Percentiles rank a stretch among this genome's conserved stretches.
phyloP scores from a whole-genome alignment of 2,888 invertebrate species.

The Lypha dubia region DNA sequence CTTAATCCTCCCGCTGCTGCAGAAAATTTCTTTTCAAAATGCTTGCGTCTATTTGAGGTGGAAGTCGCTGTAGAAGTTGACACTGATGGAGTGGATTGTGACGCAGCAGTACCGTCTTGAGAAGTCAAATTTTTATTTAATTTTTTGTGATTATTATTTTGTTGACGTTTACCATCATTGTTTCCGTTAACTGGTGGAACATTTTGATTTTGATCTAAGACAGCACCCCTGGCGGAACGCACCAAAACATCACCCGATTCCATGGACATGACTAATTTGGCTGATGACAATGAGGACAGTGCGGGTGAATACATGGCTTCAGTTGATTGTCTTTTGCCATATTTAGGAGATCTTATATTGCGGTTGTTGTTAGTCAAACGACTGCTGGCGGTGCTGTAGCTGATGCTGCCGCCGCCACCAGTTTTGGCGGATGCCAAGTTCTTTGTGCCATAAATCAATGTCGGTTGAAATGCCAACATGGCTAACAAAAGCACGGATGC shows the following conservation, averaged over 20 bases:
- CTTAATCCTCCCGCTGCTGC: conserved; percentile 69
- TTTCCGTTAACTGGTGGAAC: conserved; percentile 46
- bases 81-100: conserved; percentile 41
- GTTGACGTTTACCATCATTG: conserved; percentile 77
- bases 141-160: conserved; percentile 80
- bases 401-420: conserved; percentile 45
- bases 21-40: conserved; percentile 74
- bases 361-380: conserved; percentile 49
- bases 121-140: conserved; percentile 75
- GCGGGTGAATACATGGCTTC: conserved; percentile 66
- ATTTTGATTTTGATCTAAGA: conserved; percentile 51
- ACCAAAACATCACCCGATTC: conserved; percentile 75
- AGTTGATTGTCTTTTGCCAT: conserved; percentile 71
- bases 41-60: conserved; percentile 70
- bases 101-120: conserved; percentile 50
- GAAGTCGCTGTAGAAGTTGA: conserved; percentile 28
- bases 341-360: conserved; percentile 60
- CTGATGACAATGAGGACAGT: conserved; percentile 66
- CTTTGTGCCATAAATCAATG: conserved; percentile 78
- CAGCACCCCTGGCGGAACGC: conserved; percentile 78
- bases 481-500: conserved; percentile 77
- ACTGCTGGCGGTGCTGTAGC: conserved; percentile 40
- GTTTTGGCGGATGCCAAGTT: conserved; percentile 72
- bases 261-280: conserved; percentile 73
- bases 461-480: conserved; percentile 77